phyloP scores from a whole-genome alignment of 2,113 vertebrate species.

The Desmodus rotundus region DNA sequence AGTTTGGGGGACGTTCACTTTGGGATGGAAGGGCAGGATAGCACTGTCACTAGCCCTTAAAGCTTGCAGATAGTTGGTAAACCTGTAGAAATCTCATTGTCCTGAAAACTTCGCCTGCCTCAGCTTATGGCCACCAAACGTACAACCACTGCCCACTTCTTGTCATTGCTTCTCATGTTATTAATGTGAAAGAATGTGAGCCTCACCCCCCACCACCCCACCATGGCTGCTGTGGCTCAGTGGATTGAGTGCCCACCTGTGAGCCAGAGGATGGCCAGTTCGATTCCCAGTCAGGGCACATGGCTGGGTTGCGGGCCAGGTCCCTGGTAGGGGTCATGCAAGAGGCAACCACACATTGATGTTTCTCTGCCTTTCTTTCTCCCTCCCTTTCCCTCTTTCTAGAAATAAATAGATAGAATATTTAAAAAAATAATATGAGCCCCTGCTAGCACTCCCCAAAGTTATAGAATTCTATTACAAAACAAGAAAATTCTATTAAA shows the following conservation, averaged over 20 bases:
- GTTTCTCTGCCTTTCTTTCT: too few species aligned
- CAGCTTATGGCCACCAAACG: background rate
- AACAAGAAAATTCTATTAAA: conserved; percentile 50
- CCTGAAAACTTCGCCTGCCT: background rate
- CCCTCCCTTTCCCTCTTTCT: too few species aligned
- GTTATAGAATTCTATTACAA: conserved; percentile 51
- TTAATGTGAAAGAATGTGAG: conserved; percentile 27
- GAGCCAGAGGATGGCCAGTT: too few species aligned
- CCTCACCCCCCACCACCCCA: too few species aligned
- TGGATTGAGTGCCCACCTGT: too few species aligned
- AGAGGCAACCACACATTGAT: too few species aligned
- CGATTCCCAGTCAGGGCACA: too few species aligned
- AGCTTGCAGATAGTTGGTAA: background rate
- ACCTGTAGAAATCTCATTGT: background rate
- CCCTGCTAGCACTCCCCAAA: background rate
- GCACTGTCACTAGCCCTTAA: background rate
- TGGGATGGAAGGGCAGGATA: background rate
- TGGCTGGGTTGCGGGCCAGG: too few species aligned
- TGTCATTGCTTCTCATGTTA: background rate
- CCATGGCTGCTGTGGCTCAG: too few species aligned
- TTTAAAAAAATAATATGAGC: background rate
- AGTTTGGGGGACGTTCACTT: background rate
- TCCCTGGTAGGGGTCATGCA: too few species aligned
- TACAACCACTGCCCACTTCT: background rate
- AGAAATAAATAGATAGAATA: too few species aligned